Percentiles rank a stretch among this genome's conserved stretches.
Evolutionary conservation across 2,888 invertebrate genomes (phyloP).

Genomic region (Drosophila putrida): DNA sequence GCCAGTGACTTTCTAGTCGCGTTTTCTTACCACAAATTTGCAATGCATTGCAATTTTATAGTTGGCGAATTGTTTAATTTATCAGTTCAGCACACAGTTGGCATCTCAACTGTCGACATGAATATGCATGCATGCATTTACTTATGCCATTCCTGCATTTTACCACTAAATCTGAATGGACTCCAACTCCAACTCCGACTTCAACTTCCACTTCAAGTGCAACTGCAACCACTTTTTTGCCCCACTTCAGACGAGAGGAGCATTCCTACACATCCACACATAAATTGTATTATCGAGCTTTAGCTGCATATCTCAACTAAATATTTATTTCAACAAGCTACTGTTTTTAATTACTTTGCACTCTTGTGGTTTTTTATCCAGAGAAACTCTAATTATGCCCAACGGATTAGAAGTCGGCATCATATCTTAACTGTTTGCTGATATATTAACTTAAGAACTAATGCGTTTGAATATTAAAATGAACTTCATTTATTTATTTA

Average conservation of each 20-base stretch:
- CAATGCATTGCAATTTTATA: conserved; percentile 69
- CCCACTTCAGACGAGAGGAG: background rate
- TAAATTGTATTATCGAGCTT: conserved; percentile 48
- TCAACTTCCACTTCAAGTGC: conserved; percentile 7
- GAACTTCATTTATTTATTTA: no score
- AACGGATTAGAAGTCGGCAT: conserved; percentile 3
- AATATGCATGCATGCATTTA: conserved; percentile 60
- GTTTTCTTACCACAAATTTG: conserved; percentile 57
- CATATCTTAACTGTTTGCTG: conserved; percentile 10
- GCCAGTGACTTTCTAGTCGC: conserved; percentile 65
- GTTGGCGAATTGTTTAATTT: conserved; percentile 73
- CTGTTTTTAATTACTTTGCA: conserved; percentile 44
- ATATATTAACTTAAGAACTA: background rate
- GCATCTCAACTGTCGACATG: conserved; percentile 57
- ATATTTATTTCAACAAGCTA: conserved; percentile 49
- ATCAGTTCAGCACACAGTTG: conserved; percentile 77
- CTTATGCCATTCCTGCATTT: conserved; percentile 50
- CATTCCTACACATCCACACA: conserved; percentile 42
- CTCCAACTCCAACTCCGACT: conserved; percentile 23
- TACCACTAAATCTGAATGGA: conserved; percentile 46
- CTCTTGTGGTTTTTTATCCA: background rate
- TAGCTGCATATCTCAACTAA: conserved; percentile 41
- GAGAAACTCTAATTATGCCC: conserved; percentile 12
- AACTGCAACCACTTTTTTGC: conserved; percentile 4
- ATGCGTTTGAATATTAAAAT: no score